Base-by-base conservation (phyloP, 1,140 invertebrate species). In the Drosophila funebris region DNA sequence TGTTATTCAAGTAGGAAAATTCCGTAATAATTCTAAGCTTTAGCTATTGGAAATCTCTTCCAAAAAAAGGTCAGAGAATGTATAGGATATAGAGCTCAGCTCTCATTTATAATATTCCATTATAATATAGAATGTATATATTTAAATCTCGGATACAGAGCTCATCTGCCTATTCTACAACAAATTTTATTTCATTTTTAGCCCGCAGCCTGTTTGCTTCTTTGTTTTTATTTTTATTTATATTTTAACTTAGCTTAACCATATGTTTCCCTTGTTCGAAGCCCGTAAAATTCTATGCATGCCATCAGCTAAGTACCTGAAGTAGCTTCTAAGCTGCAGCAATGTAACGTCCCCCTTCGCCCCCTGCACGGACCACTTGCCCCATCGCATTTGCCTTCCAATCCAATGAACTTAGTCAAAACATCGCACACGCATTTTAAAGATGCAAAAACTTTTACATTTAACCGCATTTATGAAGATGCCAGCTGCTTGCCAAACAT, bases 401-500 rank as follows among this genome's bases (percentile, higher is more conserved):
- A 57, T 56, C 52, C 73, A 76, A 58, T 67, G 69, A 84, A 81
- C 73, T 84, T 84, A 36, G 73, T 37, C 58, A 68, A 84, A 84
- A 84, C 82, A 83, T 22, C 64, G 52, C 79, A 75, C 44, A 69
- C 71, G 76, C 63, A 68, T 78, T 73, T 53, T 66, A 61, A 75
- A 75, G 70, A 81, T 75, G 83, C 70, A 75, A 82, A 82, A 85
- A 85, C 81, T 85, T 85, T 85, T 87, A 82, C 78, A 85, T 85
- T 87, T 87, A 85, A 85, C 81, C 81, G 71, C 83, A 87, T 87
- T 87, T 87, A 85, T 85, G 81, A 64, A 69, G 61, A 69, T 56
- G 78, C 57, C 78, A 82, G 78, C 82, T 82, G 81, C 62, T 80
- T 61, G 58, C 14, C 22, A 53, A 61, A 61, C 56, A 54, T 24